Evolutionary conservation across 37 sponge, comb jelly and placozoan genomes (phyloP), one percentile per base, ranked within the genome.

Genomic region (Crambe crambe): DNA sequence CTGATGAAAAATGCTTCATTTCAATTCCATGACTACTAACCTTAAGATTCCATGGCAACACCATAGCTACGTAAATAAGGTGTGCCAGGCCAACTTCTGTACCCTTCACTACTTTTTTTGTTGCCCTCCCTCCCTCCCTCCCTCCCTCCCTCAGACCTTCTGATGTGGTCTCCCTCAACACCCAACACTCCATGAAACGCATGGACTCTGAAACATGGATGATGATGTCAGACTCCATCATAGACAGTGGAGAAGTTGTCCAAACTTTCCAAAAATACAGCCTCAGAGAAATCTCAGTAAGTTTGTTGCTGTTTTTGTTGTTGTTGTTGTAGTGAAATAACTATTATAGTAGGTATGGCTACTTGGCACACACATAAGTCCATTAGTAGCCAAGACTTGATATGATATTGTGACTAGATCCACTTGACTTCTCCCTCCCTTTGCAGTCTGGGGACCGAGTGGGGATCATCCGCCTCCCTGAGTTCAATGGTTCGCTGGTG

Each of bases 141-240:
- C n/a, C 64, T 68, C 68, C 41, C 36, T 26, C 76, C 34, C 27
- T 59, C 63, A 80, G 81, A 3, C 81, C 81, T 20, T 37, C 59
- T 44, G 80, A 80, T 69, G 30, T 80, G 58, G 26, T 23, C 40
- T 8, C 71, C 0, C 9, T 76, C 26, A 80, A 56, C 32, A 27
- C 59, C 12, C 71, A 58, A 22, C 72, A 58, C 34, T 72, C 72
- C 32, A 61, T 82, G 82, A 82, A 82, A 65, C 41, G 61, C 9
- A 82, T 82, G 82, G 42, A 72, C 65, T 71, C 73, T 30, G 74
- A 32, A 5, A 82, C 82, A 6, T 82, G 82, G 82, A 64, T 82
- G 73, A 82, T 82, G 82, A 72, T 60, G 64, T 31, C 65, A 26
- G 73, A 82, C 26, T 27, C 39, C 39, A 35, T 72, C 47, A n/a